These are phyloP conservation scores for Platysteira castanea DNA, from an alignment of 2,113 vertebrate species.

Conservation along the genomic window DNA sequence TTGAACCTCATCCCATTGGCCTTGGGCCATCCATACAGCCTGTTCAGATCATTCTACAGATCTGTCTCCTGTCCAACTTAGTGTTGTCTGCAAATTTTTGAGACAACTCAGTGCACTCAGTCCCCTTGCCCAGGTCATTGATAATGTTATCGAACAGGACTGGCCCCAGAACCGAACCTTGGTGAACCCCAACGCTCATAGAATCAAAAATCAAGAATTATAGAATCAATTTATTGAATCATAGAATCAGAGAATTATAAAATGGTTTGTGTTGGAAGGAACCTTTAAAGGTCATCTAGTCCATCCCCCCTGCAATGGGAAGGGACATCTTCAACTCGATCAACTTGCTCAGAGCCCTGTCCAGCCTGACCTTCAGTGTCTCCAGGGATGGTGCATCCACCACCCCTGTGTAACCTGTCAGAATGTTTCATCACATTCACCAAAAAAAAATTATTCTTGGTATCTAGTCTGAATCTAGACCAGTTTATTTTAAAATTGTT, in stretches of 20 bases:
- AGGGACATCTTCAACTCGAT: background rate
- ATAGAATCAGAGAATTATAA: background rate
- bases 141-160: background rate
- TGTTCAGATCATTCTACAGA: background rate
- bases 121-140: rapidly evolving
- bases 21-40: background rate
- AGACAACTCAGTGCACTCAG: no score
- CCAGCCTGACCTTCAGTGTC: background rate
- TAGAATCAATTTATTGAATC: no score
- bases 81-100: background rate
- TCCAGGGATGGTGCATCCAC: background rate
- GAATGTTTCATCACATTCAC: background rate
- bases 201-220: background rate
- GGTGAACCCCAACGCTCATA: background rate
- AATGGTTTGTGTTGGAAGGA: background rate
- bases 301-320: rapidly evolving
- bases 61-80: background rate
- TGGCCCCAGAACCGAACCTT: background rate
- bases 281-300: background rate
- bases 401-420: background rate
- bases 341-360: background rate
- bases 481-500: rapidly evolving
- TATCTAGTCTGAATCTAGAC: background rate
- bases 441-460: background rate
- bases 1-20: background rate